phyloP scores from a whole-genome alignment of 2,113 vertebrate genomes.

The Xenotilapia leptura region DNA sequence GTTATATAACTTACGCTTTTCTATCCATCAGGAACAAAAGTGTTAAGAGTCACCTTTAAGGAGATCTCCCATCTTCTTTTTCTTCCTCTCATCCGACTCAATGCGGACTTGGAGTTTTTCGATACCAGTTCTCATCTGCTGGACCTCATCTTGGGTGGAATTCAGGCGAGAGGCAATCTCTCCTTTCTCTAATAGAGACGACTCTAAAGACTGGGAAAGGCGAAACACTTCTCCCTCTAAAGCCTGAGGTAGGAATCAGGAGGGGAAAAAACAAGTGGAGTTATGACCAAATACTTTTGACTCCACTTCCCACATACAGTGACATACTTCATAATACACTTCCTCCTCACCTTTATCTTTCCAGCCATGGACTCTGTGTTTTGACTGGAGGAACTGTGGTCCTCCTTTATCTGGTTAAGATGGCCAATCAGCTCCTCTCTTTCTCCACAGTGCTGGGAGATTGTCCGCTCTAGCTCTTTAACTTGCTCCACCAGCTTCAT shows the following conservation, averaged over 20 bases:
- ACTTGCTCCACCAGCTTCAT: slow-evolving; percentile 61
- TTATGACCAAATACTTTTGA: background rate
- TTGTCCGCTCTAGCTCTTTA: slow-evolving; percentile 57
- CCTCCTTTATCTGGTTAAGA: slow-evolving; percentile 62
- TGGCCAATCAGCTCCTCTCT: slow-evolving; percentile 64
- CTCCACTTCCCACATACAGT: background rate
- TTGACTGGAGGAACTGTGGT: slow-evolving; percentile 59
- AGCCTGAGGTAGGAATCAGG: background rate
- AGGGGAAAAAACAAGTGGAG: rapidly evolving
- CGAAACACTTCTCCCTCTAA: slow-evolving; percentile 69
- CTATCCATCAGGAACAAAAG: background rate
- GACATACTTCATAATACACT: background rate
- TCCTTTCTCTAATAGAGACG: slow-evolving; percentile 77
- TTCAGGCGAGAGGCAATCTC: slow-evolving; percentile 78
- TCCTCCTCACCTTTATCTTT: slow-evolving; percentile 66
- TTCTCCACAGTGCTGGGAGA: slow-evolving; percentile 38
- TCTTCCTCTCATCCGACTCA: slow-evolving; percentile 84
- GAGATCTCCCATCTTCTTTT: slow-evolving; percentile 65
- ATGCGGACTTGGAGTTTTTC: slow-evolving; percentile 87
- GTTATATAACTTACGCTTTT: background rate
- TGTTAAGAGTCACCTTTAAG: slow-evolving; percentile 59
- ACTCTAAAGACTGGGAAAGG: slow-evolving; percentile 74
- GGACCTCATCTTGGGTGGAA: slow-evolving; percentile 80
- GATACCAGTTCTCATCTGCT: slow-evolving; percentile 78
- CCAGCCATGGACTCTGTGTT: slow-evolving; percentile 68